phyloP scores from a whole-genome alignment of 1,140 invertebrate genomes.

The Pachyrhynchus sulphureomaculatus region DNA sequence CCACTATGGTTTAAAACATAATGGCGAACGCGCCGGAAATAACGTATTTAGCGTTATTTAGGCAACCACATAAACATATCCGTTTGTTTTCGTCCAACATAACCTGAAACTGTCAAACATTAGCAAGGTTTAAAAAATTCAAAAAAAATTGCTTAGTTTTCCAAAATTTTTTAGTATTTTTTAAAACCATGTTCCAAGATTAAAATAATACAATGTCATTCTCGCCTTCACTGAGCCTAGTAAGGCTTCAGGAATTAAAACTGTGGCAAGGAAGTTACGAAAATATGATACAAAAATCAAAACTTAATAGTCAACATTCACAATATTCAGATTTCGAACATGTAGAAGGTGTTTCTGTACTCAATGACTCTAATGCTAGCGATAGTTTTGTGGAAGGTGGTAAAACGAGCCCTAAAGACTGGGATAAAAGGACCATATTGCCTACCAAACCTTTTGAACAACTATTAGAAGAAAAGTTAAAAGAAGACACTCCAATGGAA shows the following conservation, averaged over 20 bases:
- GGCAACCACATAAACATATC: no score
- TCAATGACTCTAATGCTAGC: slow-evolving; percentile 1
- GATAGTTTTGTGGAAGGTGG: neutral
- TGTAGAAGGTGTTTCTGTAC: slow-evolving; percentile 19
- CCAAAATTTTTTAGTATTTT: no score
- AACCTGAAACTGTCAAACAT: neutral
- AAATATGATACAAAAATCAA: slow-evolving; percentile 19
- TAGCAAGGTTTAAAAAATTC: neutral
- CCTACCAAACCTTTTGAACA: slow-evolving; percentile 35
- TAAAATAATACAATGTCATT: no score
- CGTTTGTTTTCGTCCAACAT: no score
- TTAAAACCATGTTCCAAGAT: no score
- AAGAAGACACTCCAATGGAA: slow-evolving; percentile 17
- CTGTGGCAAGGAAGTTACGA: slow-evolving; percentile 36
- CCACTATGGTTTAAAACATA: no score
- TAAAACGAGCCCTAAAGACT: slow-evolving; percentile 15
- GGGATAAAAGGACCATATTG: slow-evolving; percentile 32
- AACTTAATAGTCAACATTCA: neutral
- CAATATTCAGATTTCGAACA: slow-evolving; percentile 9
- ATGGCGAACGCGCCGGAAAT: no score
- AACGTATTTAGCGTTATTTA: no score
- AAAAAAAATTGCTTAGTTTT: neutral
- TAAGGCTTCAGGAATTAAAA: slow-evolving; percentile 32
- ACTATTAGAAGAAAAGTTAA: slow-evolving; percentile 36
- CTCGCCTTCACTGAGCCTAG: slow-evolving; percentile 18